Evolutionary conservation across 1,140 invertebrate genomes (phyloP), one percentile per base, ranked within the genome.

Genomic region (Mamestra configurata): DNA sequence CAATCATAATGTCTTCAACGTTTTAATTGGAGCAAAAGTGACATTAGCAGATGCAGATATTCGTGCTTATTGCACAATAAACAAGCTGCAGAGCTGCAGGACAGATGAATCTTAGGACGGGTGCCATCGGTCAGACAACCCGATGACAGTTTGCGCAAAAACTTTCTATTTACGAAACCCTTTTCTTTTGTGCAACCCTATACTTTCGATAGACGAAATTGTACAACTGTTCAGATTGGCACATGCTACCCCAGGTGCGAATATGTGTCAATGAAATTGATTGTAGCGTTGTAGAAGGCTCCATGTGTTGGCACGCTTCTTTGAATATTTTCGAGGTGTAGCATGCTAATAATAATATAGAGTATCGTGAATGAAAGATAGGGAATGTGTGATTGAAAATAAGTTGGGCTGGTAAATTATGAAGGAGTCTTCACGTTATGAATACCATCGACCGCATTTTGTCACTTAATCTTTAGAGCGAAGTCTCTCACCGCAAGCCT

Each of bases 61-160:
- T 81, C 86, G 79, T 84, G 80, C 82, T 79, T 2, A 79, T 82
- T 81, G 51, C 83, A 81, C 76, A 79, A 82, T 55, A 79, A 37
- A 49, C 61, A 87, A 84, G 78, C 75, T 83, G 81, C 73, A 68
- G 79, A 83, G 77, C 72, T 83, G 81, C 70, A 68, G 81, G 75
- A 88, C 82, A 80, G 83, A 79, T 83, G 82, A 81, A 84, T 79
- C 79, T 51, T 57, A 43, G 77, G 71, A 82, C 64, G 46, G 27
- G 70, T 55, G 66, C 77, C 24, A 53, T 79, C 79, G 86, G 86
- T 87, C 84, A 81, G 70, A 80, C 68, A 49, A 80, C 40, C 40
- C 66, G 37, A 73, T 59, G 61, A 77, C 61, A 76, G 46, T 82
- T 90, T 91, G 88, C 82, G 88, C 90, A 91, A 91, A 89, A 89